phyloP scores from a whole-genome alignment of 2,113 vertebrate genomes.

The Globicephala melas region DNA sequence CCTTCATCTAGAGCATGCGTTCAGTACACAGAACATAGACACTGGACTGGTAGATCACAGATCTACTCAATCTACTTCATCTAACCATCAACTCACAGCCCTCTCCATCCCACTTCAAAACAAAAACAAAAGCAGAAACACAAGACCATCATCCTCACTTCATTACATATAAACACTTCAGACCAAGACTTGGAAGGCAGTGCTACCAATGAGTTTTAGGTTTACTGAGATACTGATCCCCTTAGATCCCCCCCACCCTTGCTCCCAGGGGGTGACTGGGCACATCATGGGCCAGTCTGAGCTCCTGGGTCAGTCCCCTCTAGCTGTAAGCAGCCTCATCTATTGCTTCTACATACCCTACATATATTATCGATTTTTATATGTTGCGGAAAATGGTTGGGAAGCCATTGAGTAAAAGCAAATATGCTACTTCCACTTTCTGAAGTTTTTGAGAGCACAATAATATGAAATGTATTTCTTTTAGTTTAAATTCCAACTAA shows the following conservation, averaged over 20 bases:
- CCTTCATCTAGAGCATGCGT: neutral
- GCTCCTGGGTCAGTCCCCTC: neutral
- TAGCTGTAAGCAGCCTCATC: neutral
- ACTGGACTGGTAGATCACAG: neutral
- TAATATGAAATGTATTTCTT: neutral
- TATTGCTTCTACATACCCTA: neutral
- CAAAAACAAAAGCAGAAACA: neutral
- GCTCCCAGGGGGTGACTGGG: too few relatives aligned
- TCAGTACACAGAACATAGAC: neutral
- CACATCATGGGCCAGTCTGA: neutral
- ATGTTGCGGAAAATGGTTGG: neutral
- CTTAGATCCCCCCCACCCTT: neutral
- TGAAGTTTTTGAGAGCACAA: neutral
- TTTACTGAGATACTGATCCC: neutral
- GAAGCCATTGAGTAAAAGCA: neutral
- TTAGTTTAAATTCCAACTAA: constrained; percentile 21
- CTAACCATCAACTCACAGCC: neutral
- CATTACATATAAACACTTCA: neutral
- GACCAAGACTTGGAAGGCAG: neutral
- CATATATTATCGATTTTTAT: neutral
- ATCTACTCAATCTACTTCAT: neutral
- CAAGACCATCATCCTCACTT: neutral
- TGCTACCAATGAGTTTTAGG: neutral
- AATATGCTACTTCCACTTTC: neutral
- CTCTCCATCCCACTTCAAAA: neutral